phyloP scores from a whole-genome alignment of 2,888 invertebrate genomes.

The Pedicia rivosa region DNA sequence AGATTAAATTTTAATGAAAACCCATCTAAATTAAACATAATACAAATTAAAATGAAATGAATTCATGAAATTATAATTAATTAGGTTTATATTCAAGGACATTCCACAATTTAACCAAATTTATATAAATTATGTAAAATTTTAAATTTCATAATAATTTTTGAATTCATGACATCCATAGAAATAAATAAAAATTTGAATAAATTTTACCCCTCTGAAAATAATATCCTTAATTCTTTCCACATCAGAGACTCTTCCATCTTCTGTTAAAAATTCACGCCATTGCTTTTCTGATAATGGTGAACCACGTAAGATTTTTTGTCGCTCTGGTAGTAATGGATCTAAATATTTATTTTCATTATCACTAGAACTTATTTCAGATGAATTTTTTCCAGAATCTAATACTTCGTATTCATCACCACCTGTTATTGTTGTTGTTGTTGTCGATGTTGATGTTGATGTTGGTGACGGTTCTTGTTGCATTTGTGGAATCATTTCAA shows the following conservation, averaged over 20 bases:
- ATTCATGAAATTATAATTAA: too few relatives aligned
- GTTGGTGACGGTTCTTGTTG: constrained; percentile 18
- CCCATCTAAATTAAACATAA: too few relatives aligned
- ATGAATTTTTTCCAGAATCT: constrained; percentile 15
- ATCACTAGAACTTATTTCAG: constrained; percentile 17
- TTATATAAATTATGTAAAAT: too few relatives aligned
- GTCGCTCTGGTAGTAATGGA: constrained; percentile 7
- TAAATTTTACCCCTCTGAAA: constrained; percentile 52
- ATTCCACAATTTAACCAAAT: too few relatives aligned
- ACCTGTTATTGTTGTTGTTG: constrained; percentile 1
- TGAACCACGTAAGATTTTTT: constrained; percentile 19
- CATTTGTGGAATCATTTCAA: constrained; percentile 24
- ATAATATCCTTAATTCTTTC: constrained; percentile 69
- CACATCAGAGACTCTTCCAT: constrained; percentile 65
- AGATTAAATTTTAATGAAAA: too few relatives aligned
- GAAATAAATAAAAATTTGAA: too few relatives aligned
- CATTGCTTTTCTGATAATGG: constrained; percentile 67
- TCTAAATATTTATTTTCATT: constrained; percentile 32
- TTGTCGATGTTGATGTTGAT: constrained; percentile 16
- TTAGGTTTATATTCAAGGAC: too few relatives aligned
- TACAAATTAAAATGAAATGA: too few relatives aligned
- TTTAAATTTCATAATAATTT: too few relatives aligned
- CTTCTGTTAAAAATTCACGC: constrained; percentile 60
- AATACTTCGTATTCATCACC: constrained; percentile 24
- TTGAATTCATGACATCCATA: too few relatives aligned